Base-by-base conservation (phyloP, 2,113 vertebrate species). In the Argyrosomus japonicus region DNA sequence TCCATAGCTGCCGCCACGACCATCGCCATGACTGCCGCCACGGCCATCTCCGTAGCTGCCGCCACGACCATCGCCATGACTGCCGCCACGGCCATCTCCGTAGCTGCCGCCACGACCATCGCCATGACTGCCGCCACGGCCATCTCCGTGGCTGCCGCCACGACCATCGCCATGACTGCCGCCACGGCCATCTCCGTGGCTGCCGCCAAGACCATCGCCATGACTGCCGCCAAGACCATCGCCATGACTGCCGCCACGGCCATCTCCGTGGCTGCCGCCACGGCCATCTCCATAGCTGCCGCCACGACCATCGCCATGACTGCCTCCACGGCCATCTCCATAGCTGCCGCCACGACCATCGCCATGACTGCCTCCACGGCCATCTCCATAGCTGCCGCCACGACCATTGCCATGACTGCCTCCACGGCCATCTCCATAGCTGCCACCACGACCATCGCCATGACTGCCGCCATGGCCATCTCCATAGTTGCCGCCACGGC, bases 161-260 rank as follows among this genome's bases (percentile, higher is more conserved):
- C 5, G 6, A 1, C 57, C 3, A 2, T 48, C 94, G 91, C 15
- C 7, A 1, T 1, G 1, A 3, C 21, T 10, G 15, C 15, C 1
- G 11, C 6, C 11, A 3, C 7, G 25, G 27, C 25, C 17, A 27
- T 25, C 1, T 1, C 58, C 27, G 11, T 1, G 0, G 3, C 6
- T 10, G 0, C 4, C 0, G 4, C 23, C 18, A 2, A 0, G 0
- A 0, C 25, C 18, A 0, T 1, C 1, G 4, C 18, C 17, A 2
- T 1, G 0, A 0, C 65, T 5, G 2, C 11, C 23, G 3, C 48
- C 64, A 5, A 0, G 5, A 2, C 54, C 6, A 1, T 3, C 14
- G 4, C 12, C 5, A 0, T 1, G 1, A 1, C 3, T 0, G 1
- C 4, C 1, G 4, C 45, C 72, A 2, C 8, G 2, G 0, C 19